Evolutionary conservation across 37 sponge, comb jelly and placozoan genomes (phyloP).

Genomic region (Cladorhizidae sp.): DNA sequence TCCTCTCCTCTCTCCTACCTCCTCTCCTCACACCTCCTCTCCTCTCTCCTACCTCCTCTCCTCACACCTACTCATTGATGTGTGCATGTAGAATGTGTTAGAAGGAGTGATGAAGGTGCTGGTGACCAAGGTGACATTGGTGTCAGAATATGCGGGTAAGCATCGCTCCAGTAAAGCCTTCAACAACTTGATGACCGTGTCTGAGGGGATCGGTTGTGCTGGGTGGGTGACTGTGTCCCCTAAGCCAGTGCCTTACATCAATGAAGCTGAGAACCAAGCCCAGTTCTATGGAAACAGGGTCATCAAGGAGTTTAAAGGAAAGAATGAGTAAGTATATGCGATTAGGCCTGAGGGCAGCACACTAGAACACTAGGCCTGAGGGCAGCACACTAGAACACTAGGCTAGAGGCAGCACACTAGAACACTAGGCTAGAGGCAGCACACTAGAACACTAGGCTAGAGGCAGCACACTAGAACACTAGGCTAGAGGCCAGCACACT

Average conservation of each 20-base stretch:
- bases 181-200: slow-evolving; percentile 91
- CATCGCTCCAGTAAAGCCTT: slow-evolving; percentile 66
- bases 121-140: slow-evolving; percentile 18
- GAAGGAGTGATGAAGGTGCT: slow-evolving; percentile 28
- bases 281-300: slow-evolving; percentile 92
- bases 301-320: slow-evolving; percentile 89
- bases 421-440: too few relatives aligned
- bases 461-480: too few relatives aligned
- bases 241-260: slow-evolving; percentile 82
- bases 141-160: slow-evolving; percentile 52
- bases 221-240: slow-evolving; percentile 95
- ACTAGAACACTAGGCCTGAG: too few relatives aligned
- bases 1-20: too few relatives aligned
- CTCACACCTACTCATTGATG: neutral
- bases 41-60: neutral
- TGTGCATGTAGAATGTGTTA: slow-evolving; percentile 28
- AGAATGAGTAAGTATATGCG: slow-evolving; percentile 87
- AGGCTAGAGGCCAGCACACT: too few relatives aligned
- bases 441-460: too few relatives aligned
- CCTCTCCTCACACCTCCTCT: neutral
- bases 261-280: slow-evolving; percentile 72
- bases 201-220: slow-evolving; percentile 79
- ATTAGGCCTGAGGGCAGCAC: too few relatives aligned
- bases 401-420: too few relatives aligned
- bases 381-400: too few relatives aligned